phyloP scores from a whole-genome alignment of 2,888 invertebrate genomes.

The Amblyteles armatorius region DNA sequence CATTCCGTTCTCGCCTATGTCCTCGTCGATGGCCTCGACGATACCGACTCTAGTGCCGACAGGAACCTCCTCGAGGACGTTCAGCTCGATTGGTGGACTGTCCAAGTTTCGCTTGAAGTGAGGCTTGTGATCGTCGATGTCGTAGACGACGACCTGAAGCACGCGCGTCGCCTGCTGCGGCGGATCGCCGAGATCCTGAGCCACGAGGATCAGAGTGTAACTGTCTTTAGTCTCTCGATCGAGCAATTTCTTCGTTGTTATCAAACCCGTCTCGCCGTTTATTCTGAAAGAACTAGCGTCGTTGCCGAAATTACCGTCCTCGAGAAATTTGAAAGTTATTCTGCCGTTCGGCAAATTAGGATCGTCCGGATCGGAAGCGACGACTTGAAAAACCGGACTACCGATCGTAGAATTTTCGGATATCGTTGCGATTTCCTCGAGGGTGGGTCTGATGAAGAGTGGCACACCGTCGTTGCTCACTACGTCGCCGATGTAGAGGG shows the following conservation, averaged over 20 bases:
- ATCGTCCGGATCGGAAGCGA: conserved; percentile 92
- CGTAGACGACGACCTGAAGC: conserved; percentile 89
- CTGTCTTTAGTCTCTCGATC: conserved; percentile 91
- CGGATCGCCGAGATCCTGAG: conserved; percentile 91
- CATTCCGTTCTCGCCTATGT: conserved; percentile 90
- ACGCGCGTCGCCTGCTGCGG: conserved; percentile 91
- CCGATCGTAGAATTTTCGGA: conserved; percentile 92
- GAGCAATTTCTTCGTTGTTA: conserved; percentile 89
- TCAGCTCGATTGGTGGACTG: conserved; percentile 87
- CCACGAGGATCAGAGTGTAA: conserved; percentile 92
- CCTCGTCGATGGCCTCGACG: conserved; percentile 90
- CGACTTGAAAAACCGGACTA: conserved; percentile 91
- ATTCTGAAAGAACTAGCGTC: conserved; percentile 81
- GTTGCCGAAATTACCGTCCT: conserved; percentile 86
- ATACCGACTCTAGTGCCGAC: conserved; percentile 89
- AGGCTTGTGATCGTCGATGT: conserved; percentile 93
- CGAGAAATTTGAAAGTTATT: conserved; percentile 90
- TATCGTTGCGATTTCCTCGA: conserved; percentile 89
- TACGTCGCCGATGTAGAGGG: conserved; percentile 91
- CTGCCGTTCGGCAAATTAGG: conserved; percentile 91
- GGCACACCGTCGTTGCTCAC: conserved; percentile 93
- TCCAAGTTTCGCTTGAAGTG: conserved; percentile 89
- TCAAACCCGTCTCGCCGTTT: conserved; percentile 88
- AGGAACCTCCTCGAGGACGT: conserved; percentile 89
- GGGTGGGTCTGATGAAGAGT: conserved; percentile 89